Percentiles rank a stretch among this genome's conserved stretches.
phyloP scores from a whole-genome alignment of 2,888 invertebrate species.

The Cinara cedri region DNA sequence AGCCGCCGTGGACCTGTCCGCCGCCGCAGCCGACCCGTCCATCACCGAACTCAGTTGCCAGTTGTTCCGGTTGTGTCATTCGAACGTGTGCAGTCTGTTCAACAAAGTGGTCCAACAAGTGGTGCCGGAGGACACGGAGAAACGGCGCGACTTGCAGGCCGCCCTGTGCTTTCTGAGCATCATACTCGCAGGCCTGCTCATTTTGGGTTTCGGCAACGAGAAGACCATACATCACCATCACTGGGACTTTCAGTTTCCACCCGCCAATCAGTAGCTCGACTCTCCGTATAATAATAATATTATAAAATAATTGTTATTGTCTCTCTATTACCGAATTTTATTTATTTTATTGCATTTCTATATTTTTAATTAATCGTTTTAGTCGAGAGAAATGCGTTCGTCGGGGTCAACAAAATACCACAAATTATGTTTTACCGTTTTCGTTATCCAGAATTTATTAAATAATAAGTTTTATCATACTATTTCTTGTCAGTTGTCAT shows the following conservation, averaged over 20 bases:
- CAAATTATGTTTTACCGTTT: too few species aligned
- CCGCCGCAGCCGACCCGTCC: constrained; percentile 63
- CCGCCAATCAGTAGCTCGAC: constrained; percentile 62
- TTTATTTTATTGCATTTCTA: constrained; percentile 17
- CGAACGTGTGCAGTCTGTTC: constrained; percentile 68
- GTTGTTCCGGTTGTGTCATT: constrained; percentile 63
- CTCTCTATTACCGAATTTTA: background rate
- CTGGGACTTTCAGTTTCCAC: constrained; percentile 88
- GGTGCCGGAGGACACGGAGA: constrained; percentile 65
- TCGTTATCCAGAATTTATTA: too few species aligned
- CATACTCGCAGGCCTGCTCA: constrained; percentile 77
- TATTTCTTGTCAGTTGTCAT: too few species aligned
- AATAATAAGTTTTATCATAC: too few species aligned
- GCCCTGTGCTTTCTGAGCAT: constrained; percentile 80
- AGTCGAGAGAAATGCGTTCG: too few species aligned
- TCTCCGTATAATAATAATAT: background rate
- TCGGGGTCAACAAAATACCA: too few species aligned
- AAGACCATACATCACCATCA: constrained; percentile 77
- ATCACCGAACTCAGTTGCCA: constrained; percentile 71
- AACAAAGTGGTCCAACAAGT: constrained; percentile 69
- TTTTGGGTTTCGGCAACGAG: constrained; percentile 74
- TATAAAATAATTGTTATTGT: constrained; percentile 3
- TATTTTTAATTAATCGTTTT: background rate
- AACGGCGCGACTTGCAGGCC: constrained; percentile 75
- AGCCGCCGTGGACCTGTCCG: background rate